Conservation (phyloP, 2,888 invertebrate genomes). For the Deilephila elpenor region DNA sequence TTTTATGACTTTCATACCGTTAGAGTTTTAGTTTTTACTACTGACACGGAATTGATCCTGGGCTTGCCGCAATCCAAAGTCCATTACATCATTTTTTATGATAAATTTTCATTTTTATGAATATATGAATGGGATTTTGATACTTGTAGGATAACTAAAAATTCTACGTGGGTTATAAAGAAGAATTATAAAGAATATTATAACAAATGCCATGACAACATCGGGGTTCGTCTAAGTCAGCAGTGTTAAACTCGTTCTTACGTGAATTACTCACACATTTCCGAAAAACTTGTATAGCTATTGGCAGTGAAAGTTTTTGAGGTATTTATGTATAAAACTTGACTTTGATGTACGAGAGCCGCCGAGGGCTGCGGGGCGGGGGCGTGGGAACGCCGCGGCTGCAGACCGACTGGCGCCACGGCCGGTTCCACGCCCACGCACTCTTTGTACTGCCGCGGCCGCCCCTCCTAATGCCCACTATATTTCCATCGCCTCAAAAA, state of each 20-base stretch:
- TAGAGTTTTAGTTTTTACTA: neutral
- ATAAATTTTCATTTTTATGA: too few species aligned
- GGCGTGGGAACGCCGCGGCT: conserved; percentile 66
- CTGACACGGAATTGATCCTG: neutral
- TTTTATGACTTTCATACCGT: conserved; percentile 2
- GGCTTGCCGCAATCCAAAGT: neutral
- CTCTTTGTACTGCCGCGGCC: conserved; percentile 9
- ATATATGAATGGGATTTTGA: too few species aligned
- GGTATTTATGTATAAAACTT: conserved; percentile 68
- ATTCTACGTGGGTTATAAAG: neutral
- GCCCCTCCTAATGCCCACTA: neutral
- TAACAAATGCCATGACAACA: neutral
- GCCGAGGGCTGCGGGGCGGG: conserved; percentile 47
- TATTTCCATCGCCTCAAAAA: neutral
- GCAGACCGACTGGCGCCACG: conserved; percentile 80
- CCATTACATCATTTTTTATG: neutral
- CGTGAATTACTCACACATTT: conserved; percentile 33
- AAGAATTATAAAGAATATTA: neutral
- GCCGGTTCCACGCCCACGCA: conserved; percentile 63
- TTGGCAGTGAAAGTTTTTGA: conserved; percentile 70
- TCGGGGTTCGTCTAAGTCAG: conserved; percentile 9
- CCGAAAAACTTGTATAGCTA: conserved; percentile 33
- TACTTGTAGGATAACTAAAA: neutral
- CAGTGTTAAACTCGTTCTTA: conserved; percentile 30
- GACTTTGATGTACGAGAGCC: conserved; percentile 59